Evolutionary conservation across 1,140 invertebrate species (phyloP).

Genomic region (Microplitis mediator): DNA sequence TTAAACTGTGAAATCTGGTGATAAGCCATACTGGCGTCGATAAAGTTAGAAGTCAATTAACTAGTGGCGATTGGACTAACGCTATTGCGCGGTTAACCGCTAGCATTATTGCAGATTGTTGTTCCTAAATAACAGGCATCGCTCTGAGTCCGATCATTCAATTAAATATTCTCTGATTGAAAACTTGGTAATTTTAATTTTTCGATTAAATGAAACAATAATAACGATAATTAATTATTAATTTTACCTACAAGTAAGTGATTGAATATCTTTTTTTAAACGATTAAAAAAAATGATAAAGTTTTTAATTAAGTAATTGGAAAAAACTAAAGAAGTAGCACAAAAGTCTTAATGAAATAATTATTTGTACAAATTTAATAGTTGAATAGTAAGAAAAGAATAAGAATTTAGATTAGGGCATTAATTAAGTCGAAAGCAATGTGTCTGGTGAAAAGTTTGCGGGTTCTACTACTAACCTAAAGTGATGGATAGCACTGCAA

Average conservation of each 20-base stretch:
- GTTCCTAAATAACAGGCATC: background rate
- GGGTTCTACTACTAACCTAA: background rate
- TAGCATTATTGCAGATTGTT: background rate
- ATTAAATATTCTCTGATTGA: too few relatives aligned
- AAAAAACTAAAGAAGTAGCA: too few relatives aligned
- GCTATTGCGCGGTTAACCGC: background rate
- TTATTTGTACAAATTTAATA: too few relatives aligned
- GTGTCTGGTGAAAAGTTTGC: background rate
- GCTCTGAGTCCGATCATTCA: too few relatives aligned
- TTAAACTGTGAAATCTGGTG: background rate
- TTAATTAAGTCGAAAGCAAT: background rate
- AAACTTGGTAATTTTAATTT: too few relatives aligned
- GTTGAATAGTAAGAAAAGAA: background rate
- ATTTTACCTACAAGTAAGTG: too few relatives aligned
- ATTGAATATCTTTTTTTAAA: too few relatives aligned
- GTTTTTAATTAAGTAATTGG: too few relatives aligned
- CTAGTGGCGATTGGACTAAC: background rate
- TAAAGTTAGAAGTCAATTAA: constrained; percentile 4
- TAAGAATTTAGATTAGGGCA: background rate
- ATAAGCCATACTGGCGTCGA: background rate
- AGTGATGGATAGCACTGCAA: constrained; percentile 10
- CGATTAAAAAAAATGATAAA: too few relatives aligned
- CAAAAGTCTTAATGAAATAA: too few relatives aligned
- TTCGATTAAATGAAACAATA: too few relatives aligned
- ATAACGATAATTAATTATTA: too few relatives aligned